These are phyloP conservation scores for Brachionus sp. DNA, from an alignment of 1,140 invertebrate species.

Conservation along the genomic window DNA sequence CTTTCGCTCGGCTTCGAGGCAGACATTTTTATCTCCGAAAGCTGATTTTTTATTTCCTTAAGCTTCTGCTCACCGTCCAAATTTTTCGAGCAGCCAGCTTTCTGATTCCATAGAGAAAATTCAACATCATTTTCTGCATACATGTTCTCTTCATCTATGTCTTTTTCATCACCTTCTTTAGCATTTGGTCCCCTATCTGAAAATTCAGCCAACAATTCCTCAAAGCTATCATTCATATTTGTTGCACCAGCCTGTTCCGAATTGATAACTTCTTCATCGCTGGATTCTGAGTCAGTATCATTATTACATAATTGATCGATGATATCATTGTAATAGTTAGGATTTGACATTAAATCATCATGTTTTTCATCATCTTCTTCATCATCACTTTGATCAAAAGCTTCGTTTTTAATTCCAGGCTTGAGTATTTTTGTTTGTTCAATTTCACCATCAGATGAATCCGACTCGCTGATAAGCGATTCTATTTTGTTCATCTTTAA, in stretches of 20 bases:
- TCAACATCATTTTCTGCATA: constrained; percentile 44
- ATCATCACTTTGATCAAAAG: constrained; percentile 30
- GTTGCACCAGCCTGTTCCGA: background rate
- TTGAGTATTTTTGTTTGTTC: constrained; percentile 10
- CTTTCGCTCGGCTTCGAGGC: background rate
- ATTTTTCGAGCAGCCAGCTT: constrained; percentile 18
- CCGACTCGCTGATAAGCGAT: background rate
- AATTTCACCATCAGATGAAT: background rate
- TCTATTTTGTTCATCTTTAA: background rate
- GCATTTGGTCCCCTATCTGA: background rate
- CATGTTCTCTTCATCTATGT: constrained; percentile 42
- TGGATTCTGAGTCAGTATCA: background rate
- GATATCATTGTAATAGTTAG: constrained; percentile 35
- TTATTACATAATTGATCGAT: constrained; percentile 36
- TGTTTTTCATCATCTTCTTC: constrained; percentile 18
- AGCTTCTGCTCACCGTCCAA: constrained; percentile 10
- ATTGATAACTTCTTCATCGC: background rate
- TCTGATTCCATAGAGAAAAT: background rate
- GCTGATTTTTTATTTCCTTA: constrained; percentile 20
- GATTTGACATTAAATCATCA: constrained; percentile 1
- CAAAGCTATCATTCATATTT: constrained; percentile 33
- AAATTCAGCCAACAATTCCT: constrained; percentile 25
- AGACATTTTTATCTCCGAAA: constrained; percentile 29
- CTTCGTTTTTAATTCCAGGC: background rate
- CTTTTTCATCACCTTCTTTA: constrained; percentile 17